These are phyloP conservation scores for Kuschelorhynchus macadamiae DNA, from an alignment of 2,888 invertebrate species.

Conservation along the genomic window DNA sequence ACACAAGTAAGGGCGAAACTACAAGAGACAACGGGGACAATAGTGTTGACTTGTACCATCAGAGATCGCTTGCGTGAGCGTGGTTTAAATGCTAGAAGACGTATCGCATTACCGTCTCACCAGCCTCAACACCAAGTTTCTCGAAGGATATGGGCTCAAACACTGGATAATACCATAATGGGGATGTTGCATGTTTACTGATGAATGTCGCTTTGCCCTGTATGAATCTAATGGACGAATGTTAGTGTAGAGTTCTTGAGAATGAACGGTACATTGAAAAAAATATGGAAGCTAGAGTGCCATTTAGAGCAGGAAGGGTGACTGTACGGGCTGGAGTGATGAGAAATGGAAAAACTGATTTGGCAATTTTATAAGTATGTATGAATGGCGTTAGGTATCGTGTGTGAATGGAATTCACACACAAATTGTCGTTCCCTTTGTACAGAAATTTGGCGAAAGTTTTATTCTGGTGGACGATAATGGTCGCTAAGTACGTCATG, in stretches of 20 bases:
- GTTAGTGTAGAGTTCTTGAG: too few species aligned
- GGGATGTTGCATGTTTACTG: slow-evolving; percentile 8
- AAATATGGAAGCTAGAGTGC: background rate
- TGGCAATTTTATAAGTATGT: background rate
- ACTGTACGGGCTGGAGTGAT: slow-evolving; percentile 4
- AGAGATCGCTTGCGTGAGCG: background rate
- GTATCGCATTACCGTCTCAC: background rate
- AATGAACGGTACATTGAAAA: slow-evolving; percentile 7
- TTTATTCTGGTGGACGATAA: slow-evolving; percentile 1
- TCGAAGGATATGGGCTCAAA: background rate
- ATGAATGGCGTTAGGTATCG: slow-evolving; percentile 6
- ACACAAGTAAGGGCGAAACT: too few species aligned
- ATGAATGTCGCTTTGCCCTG: slow-evolving; percentile 11
- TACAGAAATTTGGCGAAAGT: slow-evolving; percentile 4
- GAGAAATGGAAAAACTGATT: slow-evolving; percentile 5
- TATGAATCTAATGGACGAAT: slow-evolving; percentile 4
- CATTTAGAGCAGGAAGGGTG: slow-evolving; percentile 8
- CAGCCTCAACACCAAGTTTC: background rate
- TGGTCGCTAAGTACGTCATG: too few species aligned
- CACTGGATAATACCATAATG: slow-evolving; percentile 2
- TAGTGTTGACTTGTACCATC: background rate
- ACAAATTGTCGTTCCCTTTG: slow-evolving; percentile 4
- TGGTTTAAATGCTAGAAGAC: slow-evolving; percentile 2
- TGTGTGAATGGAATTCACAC: slow-evolving; percentile 7
- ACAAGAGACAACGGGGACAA: background rate